These are phyloP conservation scores for Ctenodactylus gundi DNA, from an alignment of 2,113 vertebrate genomes.

Conservation along the genomic window DNA sequence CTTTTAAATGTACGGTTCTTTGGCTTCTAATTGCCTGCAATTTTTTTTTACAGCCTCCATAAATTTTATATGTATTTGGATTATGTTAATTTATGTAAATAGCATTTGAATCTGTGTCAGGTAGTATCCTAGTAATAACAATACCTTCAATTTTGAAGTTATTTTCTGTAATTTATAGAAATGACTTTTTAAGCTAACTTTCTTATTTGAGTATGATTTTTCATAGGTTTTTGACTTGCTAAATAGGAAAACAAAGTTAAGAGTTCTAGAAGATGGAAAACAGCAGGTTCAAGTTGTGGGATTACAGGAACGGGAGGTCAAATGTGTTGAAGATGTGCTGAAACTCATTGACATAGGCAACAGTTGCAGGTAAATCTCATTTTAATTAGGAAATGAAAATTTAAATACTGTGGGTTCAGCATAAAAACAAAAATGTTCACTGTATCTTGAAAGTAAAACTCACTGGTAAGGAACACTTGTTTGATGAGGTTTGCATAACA, in stretches of 20 bases:
- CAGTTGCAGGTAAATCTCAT: conserved; percentile 93
- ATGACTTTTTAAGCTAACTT: background rate
- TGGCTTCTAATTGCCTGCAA: background rate
- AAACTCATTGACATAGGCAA: conserved; percentile 98
- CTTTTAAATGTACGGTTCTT: background rate
- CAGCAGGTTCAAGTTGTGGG: conserved; percentile 99
- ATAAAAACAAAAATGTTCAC: background rate
- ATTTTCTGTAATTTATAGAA: conserved; percentile 4
- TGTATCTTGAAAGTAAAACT: background rate
- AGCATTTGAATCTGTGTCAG: background rate
- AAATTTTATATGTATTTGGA: background rate
- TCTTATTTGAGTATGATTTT: conserved; percentile 41
- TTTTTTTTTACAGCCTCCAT: background rate
- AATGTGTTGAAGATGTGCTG: conserved; percentile 97
- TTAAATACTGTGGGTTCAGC: background rate
- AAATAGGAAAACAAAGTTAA: conserved; percentile 95
- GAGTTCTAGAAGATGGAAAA: conserved; percentile 97
- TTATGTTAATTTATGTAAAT: conserved; percentile 13
- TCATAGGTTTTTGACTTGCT: conserved; percentile 95
- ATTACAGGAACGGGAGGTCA: conserved; percentile 95
- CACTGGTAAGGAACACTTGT: background rate
- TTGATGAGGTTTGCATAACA: background rate
- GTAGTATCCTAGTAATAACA: background rate
- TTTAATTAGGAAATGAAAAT: conserved; percentile 31
- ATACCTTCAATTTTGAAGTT: background rate